Evolutionary conservation across 2,888 invertebrate genomes (phyloP), one percentile per base, ranked within the genome.

Genomic region (Drosophila eohydei): DNA sequence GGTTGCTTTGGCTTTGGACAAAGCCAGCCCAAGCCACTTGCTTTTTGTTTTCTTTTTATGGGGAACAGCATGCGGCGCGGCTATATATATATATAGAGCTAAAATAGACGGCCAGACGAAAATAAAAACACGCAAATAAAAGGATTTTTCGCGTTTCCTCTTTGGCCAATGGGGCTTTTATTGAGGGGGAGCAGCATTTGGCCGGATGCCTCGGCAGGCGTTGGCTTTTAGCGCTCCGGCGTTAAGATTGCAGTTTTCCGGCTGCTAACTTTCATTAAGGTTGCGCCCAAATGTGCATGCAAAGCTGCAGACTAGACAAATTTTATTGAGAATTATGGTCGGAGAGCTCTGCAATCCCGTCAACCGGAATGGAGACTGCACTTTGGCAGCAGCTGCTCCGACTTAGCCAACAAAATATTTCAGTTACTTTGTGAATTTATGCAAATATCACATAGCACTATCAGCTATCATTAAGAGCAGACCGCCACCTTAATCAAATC

Each of bases 71-170:
- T 16, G 77, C 67, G 44, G 65, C 65, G 38, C 51, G 16, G 8
- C 9, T 43, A 43, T 11, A 43, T 50, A 5, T 30, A 46, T n/a
- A 14, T n/a, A 28, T 16, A 68, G 76, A 46, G 64, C 67, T 71
- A 63, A 71, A 75, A 77, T 58, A 65, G 70, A 64, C 30, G 63
- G 54, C 71, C 81, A 84, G 84, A 84, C 84, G 71, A 84, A 86
- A 84, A 84, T 84, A 85, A 86, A 85, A 85, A 86, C 82, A 84
- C 64, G 57, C 71, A 82, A 86, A 84, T 83, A 86, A 82, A 83
- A 81, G 81, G 77, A 86, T 86, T 86, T 85, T 82, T 86, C 81
- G 82, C 82, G 81, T 72, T 76, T 76, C 76, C 66, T 70, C 66
- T 76, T 75, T 71, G 56, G 50, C 64, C 51, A 62, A 52, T 59